Evolutionary conservation across 2,888 invertebrate genomes (phyloP).

Genomic region (Hydrotaea cyrtoneurina): DNA sequence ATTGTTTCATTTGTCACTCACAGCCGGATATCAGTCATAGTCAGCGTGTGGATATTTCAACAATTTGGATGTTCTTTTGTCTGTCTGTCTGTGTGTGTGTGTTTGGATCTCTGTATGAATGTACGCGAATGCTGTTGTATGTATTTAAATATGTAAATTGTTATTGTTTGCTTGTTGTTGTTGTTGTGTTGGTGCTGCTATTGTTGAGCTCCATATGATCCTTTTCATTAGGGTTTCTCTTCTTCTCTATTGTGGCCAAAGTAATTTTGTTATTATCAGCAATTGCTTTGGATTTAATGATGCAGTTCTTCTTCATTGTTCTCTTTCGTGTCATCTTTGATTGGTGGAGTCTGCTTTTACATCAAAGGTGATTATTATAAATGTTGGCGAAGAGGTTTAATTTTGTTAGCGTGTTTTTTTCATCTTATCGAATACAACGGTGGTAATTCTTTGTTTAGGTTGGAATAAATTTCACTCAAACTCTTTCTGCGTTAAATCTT

Average conservation of each 20-base stretch:
- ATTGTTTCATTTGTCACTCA: conserved; percentile 65
- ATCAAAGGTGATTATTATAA: background rate
- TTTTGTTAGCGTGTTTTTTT: background rate
- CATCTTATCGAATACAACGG: background rate
- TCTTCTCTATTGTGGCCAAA: conserved; percentile 26
- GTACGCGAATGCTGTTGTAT: conserved; percentile 12
- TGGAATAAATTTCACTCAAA: too few species aligned
- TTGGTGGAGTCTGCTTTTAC: background rate
- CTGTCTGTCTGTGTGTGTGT: background rate
- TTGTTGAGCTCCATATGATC: conserved; percentile 21
- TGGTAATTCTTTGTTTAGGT: too few species aligned
- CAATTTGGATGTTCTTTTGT: conserved; percentile 14
- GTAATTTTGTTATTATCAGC: conserved; percentile 31
- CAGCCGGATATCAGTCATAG: conserved; percentile 64
- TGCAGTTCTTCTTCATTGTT: conserved; percentile 5
- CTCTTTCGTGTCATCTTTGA: too few species aligned
- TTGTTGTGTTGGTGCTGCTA: conserved; percentile 2
- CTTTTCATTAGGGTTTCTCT: conserved; percentile 16
- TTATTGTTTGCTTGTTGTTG: conserved; percentile 43
- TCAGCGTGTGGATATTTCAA: conserved; percentile 41
- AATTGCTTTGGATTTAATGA: conserved; percentile 14
- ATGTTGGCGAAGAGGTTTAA: background rate
- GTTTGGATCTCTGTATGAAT: background rate
- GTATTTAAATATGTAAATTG: conserved; percentile 64
- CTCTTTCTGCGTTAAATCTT: too few species aligned